Evolutionary conservation across 2,113 vertebrate genomes (phyloP), one percentile per base, ranked within the genome.

Genomic region (Rhea pennata): DNA sequence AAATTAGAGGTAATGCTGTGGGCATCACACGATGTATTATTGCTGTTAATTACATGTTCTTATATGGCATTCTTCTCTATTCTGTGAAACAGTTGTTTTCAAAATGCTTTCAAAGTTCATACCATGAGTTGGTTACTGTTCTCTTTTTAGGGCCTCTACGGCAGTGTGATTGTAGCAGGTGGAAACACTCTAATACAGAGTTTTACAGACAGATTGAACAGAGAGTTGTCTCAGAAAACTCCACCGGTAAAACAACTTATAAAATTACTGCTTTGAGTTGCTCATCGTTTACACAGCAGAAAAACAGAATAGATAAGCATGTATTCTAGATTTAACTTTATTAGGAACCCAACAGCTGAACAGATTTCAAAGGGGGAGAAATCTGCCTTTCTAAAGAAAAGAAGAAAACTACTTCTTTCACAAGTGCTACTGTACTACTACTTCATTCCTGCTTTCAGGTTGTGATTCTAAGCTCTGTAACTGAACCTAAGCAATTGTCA

Each of bases 141-240:
- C 77, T 91, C 88, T 84, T 93, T 87, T 54, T 62, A 99, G 99
- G 99, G 99, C 88, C 98, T 99, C 31, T 99, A 99, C 62, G 99
- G 99, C 94, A 99, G 99, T 24, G 99, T 99, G 80, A 99, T 99
- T 83, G 99, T 99, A 93, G 99, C 99, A 3, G 99, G 99, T 95
- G 99, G 99, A 96, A 99, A 99, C 98, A 99, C 99, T 1, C 98
- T 99, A 72, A 99, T 99, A 87, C 99, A 99, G 98, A 99, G 99
- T 88, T 99, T 99, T 97, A 99, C 99, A 31, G 99, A 99, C 96
- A 98, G 99, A 58, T 90, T 99, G 94, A 99, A 99, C 93, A 98
- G 99, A 96, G 99, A 99, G 93, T 98, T 99, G 17, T 99, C 99
- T 84, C 99, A 99, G 98, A 99, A 99, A 97, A 99, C 99, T 1